Conservation (phyloP, 92 coral and sea anemone genomes). For the Muricea muricata region DNA sequence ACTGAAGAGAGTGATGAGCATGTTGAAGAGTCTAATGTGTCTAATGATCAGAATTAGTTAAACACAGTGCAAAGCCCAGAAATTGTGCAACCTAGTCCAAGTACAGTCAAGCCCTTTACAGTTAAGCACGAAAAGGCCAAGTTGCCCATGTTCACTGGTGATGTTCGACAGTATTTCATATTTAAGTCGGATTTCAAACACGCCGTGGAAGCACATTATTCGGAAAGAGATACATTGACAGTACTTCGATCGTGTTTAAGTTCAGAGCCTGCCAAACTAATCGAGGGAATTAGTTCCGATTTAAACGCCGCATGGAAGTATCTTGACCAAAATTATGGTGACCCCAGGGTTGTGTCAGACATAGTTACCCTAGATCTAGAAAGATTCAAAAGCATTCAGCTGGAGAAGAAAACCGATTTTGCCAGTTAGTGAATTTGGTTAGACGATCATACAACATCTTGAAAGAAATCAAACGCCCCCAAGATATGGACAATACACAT, state of each 20-base stretch:
- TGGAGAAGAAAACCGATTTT: conserved; percentile 66
- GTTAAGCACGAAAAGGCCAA: background rate
- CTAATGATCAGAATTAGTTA: background rate
- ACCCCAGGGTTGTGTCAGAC: background rate
- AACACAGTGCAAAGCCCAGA: background rate
- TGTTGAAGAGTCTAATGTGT: background rate
- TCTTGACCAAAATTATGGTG: no score
- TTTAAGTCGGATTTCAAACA: background rate
- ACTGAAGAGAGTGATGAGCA: background rate
- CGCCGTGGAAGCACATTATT: background rate
- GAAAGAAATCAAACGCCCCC: no score
- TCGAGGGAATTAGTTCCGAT: no score
- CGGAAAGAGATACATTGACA: no score
- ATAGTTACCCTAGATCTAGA: background rate
- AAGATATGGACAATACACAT: no score
- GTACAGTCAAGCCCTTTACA: background rate
- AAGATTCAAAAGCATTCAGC: conserved; percentile 10
- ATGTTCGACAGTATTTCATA: no score
- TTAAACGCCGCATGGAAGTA: no score
- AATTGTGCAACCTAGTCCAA: background rate
- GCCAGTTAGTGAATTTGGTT: conserved; percentile 57
- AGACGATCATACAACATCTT: no score
- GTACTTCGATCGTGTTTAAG: background rate
- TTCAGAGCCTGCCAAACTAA: background rate
- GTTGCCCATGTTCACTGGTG: background rate